A percentile compares a stretch with the other conserved stretches of the same genome.
phyloP scores from a whole-genome alignment of 2,797 vertebrate genomes.

The Hyperoplus immaculatus region DNA sequence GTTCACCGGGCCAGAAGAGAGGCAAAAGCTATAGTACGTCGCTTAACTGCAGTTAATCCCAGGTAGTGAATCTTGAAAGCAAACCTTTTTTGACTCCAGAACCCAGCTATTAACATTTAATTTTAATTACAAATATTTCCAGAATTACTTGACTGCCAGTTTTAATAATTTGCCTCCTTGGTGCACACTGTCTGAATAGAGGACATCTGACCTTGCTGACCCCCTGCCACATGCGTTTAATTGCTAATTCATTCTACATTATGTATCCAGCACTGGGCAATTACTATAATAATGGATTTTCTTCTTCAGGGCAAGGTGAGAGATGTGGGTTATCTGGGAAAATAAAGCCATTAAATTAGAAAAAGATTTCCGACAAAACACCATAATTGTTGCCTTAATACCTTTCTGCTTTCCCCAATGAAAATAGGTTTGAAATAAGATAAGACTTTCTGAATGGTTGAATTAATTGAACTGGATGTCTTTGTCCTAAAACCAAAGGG shows the following conservation, averaged over 20 bases:
- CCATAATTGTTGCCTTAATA: conserved; percentile 16
- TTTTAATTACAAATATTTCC: background rate
- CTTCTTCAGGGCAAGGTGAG: background rate
- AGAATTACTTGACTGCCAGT: background rate
- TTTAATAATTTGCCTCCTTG: background rate
- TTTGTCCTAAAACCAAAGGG: background rate
- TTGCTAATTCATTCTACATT: background rate
- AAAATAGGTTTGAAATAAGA: background rate
- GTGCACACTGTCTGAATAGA: background rate
- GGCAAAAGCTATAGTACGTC: no score
- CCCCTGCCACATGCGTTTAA: conserved; percentile 4
- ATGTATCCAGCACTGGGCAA: background rate
- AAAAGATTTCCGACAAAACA: conserved; percentile 39
- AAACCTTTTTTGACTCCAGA: background rate
- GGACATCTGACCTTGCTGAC: background rate
- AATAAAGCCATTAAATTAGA: conserved; percentile 20
- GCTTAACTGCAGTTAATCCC: no score
- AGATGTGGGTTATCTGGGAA: conserved; percentile 10
- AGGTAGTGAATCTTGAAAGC: no score
- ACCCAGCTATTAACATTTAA: background rate
- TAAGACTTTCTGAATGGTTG: background rate
- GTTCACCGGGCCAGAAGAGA: no score
- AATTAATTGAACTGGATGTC: background rate
- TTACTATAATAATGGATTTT: conserved; percentile 5
- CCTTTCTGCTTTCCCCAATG: background rate